A percentile compares a stretch with the other conserved stretches of the same genome.
Evolutionary conservation across 2,113 vertebrate genomes (phyloP).

Genomic region (Myrmophylax atrothorax): DNA sequence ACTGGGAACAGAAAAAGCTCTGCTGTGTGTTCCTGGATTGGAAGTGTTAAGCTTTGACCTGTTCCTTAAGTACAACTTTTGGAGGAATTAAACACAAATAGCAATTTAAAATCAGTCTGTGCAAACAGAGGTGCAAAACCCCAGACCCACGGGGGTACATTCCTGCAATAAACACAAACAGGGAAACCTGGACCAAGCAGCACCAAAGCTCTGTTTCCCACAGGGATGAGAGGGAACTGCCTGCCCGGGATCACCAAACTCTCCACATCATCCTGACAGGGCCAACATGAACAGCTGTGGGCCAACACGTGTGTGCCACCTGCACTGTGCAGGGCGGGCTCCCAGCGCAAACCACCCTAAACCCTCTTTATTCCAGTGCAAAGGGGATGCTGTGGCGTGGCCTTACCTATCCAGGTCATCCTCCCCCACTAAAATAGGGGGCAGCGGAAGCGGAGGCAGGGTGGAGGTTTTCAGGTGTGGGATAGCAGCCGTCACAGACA

Average conservation of each 20-base stretch:
- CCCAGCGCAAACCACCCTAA: rapidly evolving
- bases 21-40: background rate
- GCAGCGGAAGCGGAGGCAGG: slow-evolving; percentile 91
- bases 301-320: rapidly evolving
- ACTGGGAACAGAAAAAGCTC: background rate
- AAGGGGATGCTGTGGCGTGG: background rate
- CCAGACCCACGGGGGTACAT: rapidly evolving
- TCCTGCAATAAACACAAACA: background rate
- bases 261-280: background rate
- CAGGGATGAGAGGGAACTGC: rapidly evolving
- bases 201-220: background rate
- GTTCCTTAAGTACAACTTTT: background rate
- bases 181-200: background rate
- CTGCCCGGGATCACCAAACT: background rate
- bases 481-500: slow-evolving; percentile 79
- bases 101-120: background rate
- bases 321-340: background rate
- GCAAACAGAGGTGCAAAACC: background rate
- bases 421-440: slow-evolving; percentile 90
- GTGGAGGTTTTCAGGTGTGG: slow-evolving; percentile 93
- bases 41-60: background rate
- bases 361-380: background rate
- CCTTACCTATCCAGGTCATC: slow-evolving; percentile 92
- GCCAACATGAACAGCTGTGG: rapidly evolving
- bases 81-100: background rate